Base-by-base conservation (phyloP, 2,888 invertebrate species). In the Nemotelus pantherinus region DNA sequence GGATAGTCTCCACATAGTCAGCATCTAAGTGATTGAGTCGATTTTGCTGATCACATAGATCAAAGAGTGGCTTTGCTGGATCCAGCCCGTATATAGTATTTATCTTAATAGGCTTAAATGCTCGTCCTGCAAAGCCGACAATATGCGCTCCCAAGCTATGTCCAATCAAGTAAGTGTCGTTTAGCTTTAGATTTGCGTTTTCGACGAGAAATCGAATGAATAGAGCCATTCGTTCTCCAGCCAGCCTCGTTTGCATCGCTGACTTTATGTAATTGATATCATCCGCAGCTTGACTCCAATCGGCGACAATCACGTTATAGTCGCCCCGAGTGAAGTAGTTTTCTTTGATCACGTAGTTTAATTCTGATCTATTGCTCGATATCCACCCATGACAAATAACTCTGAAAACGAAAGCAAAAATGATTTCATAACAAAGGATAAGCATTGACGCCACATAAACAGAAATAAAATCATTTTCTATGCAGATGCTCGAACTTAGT, bases 61-160 rank as follows among this genome's bases (percentile, higher is more conserved):
- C 81, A 64, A 81, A 84, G 44, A 82, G 80, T 39, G 84, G 82
- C 5, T 80, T 77, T 2, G 82, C 82, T 6, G 83, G 82, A 72
- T 83, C 83, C 1, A 86, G 77, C 47, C 82, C 90, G 80, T 89
- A 87, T 58, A 90, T 89, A 2, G 88, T 88, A 80, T 89, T 88
- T 45, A 89, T 87, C 39, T 88, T 88, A 65, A 90, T 91, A 82
- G 87, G 83, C 77, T 86, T 87, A 1, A 88, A 88, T 81, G 88
- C 88, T 79, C 90, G 90, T 1, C 90, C 91, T 55, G 90, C 88
- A 79, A 89, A 88, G 2, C 90, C 90, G 68, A 89, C 88, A 3
- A 89, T 89, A 83, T 90, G 90, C 5, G 90, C 90, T 2, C 91
- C 91, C 75, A 91, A 85, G 80, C 91, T 91, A 81, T 91, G 89